Percentiles rank a stretch among this genome's conserved stretches.
Evolutionary conservation across 2,797 vertebrate genomes (phyloP).

Genomic region (Adelosebastes latens): DNA sequence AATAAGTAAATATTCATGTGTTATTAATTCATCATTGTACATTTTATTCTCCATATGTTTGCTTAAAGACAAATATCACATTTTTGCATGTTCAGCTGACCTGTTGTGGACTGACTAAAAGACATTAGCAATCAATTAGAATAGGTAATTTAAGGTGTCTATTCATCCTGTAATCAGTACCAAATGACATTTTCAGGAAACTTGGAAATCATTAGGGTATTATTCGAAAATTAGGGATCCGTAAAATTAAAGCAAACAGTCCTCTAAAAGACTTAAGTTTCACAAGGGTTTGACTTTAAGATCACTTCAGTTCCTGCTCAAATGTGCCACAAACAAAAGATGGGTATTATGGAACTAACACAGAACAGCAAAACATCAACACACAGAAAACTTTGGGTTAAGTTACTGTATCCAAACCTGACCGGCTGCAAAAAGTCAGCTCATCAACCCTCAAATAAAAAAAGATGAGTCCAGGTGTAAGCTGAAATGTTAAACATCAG

Average conservation of each 20-base stretch:
- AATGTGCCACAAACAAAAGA: background rate
- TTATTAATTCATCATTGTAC: background rate
- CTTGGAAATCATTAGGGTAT: background rate
- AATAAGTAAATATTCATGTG: no score
- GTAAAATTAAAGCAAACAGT: background rate
- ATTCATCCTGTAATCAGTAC: background rate
- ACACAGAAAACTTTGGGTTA: background rate
- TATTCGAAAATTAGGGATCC: background rate
- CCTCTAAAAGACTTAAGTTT: background rate
- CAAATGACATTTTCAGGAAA: background rate
- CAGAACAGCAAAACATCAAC: background rate
- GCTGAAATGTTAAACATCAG: background rate
- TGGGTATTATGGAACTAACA: background rate
- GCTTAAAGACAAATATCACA: background rate
- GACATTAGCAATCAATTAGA: background rate
- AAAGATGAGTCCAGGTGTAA: constrained; percentile 10
- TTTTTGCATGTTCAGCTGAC: background rate
- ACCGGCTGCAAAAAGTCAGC: background rate
- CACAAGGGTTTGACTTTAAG: background rate
- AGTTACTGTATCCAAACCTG: background rate
- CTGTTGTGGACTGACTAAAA: background rate
- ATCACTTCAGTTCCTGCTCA: background rate
- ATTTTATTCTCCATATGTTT: background rate
- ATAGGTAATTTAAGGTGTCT: background rate
- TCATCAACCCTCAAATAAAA: background rate